Evolutionary conservation across 2,113 vertebrate species (phyloP).

Genomic region (Calidris pugnax): DNA sequence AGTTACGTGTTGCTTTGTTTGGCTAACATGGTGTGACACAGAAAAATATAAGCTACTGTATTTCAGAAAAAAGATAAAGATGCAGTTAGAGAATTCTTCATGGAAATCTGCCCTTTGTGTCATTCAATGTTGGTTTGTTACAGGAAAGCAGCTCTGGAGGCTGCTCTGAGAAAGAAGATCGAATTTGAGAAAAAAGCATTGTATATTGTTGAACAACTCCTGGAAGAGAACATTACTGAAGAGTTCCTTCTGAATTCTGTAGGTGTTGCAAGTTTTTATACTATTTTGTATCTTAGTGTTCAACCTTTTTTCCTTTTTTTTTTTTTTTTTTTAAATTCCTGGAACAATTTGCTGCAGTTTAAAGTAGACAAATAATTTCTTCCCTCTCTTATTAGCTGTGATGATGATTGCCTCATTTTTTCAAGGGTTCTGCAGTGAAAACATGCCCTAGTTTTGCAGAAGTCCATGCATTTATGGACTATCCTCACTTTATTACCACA

Average conservation of each 20-base stretch:
- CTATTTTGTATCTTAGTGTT: background rate
- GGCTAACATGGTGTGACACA: background rate
- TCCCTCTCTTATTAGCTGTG: background rate
- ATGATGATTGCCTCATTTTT: background rate
- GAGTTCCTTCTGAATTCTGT: conserved; percentile 89
- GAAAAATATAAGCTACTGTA: background rate
- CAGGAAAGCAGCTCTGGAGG: conserved; percentile 86
- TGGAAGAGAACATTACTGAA: conserved; percentile 86
- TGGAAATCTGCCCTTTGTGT: background rate
- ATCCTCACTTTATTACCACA: background rate
- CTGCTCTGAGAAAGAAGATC: conserved; percentile 80
- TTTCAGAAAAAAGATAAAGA: background rate
- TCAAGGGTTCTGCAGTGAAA: background rate
- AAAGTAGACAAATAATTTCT: background rate
- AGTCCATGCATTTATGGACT: background rate
- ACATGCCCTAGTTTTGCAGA: background rate
- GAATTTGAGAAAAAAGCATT: conserved; percentile 87
- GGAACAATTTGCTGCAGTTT: background rate
- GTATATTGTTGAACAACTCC: conserved; percentile 85
- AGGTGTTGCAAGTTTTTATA: conserved; percentile 58
- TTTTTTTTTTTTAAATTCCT: background rate
- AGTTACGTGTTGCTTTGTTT: background rate
- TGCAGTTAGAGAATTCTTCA: rapidly evolving
- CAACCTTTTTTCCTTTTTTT: background rate
- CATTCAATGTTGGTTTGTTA: background rate